These are phyloP conservation scores for Mobula birostris DNA, from an alignment of 2,113 vertebrate genomes.

Conservation along the genomic window DNA sequence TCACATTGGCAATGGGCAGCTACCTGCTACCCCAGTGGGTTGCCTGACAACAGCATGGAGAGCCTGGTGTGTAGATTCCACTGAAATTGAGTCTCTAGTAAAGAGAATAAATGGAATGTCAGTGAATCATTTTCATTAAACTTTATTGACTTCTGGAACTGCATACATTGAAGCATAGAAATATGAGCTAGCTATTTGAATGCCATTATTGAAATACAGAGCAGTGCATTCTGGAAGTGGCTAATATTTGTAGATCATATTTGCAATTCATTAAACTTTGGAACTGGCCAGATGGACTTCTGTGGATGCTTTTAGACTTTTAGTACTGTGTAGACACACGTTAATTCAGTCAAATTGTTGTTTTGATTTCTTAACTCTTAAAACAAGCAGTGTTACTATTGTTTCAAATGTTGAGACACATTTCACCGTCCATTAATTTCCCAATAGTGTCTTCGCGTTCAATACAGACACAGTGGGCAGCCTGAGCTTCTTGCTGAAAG, in stretches of 20 bases:
- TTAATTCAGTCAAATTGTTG: not conserved
- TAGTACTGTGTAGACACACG: not conserved
- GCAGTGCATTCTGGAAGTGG: not conserved
- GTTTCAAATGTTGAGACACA: not conserved
- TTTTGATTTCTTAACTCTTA: no score
- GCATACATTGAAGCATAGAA: not conserved
- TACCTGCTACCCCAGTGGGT: not conserved
- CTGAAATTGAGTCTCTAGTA: not conserved
- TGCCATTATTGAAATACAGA: not conserved
- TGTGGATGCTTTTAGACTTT: not conserved
- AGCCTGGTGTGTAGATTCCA: not conserved
- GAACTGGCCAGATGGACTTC: not conserved
- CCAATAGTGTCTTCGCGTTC: constrained; percentile 50
- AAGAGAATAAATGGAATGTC: not conserved
- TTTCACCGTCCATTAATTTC: not conserved
- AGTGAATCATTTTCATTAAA: not conserved
- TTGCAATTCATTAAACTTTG: not conserved
- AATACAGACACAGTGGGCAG: constrained; percentile 44
- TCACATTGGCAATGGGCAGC: not conserved
- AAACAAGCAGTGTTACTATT: not conserved
- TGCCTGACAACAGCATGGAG: not conserved
- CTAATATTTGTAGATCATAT: not conserved
- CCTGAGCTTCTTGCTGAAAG: constrained; percentile 53
- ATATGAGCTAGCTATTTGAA: not conserved
- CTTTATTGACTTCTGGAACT: not conserved